A percentile compares a stretch with the other conserved stretches of the same genome.
Evolutionary conservation across 2,113 vertebrate genomes (phyloP).

Genomic region (Poicephalus meyeri): DNA sequence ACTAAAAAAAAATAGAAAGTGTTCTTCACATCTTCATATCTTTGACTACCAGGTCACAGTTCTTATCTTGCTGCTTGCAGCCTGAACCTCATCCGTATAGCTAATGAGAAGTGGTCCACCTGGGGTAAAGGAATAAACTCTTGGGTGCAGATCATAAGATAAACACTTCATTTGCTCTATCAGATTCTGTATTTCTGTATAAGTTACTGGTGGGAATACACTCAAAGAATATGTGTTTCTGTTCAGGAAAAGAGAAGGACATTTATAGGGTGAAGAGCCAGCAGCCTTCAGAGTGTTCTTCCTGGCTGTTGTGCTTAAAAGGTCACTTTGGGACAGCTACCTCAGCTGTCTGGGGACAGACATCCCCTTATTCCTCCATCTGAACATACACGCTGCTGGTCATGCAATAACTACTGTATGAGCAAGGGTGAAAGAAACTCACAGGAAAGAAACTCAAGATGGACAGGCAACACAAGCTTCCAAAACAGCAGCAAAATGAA

Average conservation of each 20-base stretch:
- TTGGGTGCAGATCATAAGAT: neutral
- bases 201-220: neutral
- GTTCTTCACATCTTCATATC: neutral
- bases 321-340: neutral
- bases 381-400: neutral
- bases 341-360: neutral
- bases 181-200: neutral
- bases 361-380: neutral
- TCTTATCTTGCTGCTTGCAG: neutral
- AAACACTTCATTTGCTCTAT: neutral
- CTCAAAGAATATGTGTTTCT: neutral
- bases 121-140: neutral
- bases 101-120: neutral
- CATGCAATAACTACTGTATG: neutral
- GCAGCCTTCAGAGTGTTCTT: neutral
- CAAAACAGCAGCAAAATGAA: neutral
- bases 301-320: neutral
- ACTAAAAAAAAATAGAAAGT: neutral
- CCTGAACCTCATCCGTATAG: neutral
- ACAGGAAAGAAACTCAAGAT: neutral
- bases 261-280: neutral
- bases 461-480: neutral
- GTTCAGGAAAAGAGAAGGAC: neutral
- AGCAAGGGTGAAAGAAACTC: neutral
- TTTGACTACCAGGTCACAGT: neutral